These are phyloP conservation scores for Caracal caracal DNA, from an alignment of 2,113 vertebrate species.

Conservation along the genomic window DNA sequence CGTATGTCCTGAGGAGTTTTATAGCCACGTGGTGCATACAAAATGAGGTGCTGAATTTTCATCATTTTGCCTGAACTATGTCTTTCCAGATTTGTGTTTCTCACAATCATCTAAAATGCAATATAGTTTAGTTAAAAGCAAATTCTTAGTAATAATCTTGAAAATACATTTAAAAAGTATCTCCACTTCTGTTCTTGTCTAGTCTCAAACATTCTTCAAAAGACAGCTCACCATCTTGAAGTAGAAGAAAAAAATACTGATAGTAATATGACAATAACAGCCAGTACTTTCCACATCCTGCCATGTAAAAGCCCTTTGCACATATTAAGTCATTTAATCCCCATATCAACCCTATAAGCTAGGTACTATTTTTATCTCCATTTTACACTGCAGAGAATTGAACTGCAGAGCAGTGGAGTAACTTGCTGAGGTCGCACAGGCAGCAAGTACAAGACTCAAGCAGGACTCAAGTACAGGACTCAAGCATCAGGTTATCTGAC, in stretches of 20 bases:
- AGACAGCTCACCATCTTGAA: not conserved
- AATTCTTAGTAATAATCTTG: not conserved
- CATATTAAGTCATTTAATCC: not conserved
- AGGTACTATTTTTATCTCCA: not conserved
- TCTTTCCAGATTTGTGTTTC: not conserved
- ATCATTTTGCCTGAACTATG: constrained; percentile 29
- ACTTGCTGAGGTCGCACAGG: not conserved
- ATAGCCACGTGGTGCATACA: not conserved
- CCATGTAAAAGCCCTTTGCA: not conserved
- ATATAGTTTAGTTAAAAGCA: not conserved
- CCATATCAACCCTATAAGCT: not conserved
- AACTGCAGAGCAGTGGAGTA: not conserved
- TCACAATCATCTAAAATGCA: not conserved
- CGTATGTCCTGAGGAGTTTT: not conserved
- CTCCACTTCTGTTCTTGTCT: not conserved
- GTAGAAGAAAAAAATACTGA: not conserved
- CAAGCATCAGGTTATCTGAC: not conserved
- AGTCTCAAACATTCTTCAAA: not conserved
- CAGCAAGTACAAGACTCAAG: not conserved
- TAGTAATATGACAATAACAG: not conserved
- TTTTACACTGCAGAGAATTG: not conserved
- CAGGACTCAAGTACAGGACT: not conserved
- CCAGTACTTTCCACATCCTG: not conserved
- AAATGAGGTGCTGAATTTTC: not conserved
- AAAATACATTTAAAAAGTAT: not conserved